phyloP scores from a whole-genome alignment of 2,888 invertebrate genomes.

The Rotaria socialis region DNA sequence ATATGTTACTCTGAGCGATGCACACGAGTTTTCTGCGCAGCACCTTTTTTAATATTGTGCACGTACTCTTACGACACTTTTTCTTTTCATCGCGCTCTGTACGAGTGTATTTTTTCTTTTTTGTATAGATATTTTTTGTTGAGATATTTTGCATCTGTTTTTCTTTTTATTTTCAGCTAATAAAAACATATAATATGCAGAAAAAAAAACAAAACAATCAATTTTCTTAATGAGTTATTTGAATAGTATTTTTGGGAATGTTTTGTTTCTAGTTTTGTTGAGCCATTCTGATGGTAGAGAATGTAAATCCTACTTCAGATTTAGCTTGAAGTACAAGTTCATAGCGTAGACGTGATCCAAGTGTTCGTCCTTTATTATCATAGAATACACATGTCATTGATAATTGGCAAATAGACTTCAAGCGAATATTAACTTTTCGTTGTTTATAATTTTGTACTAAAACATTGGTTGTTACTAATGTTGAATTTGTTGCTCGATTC shows the following conservation, averaged over 20 bases:
- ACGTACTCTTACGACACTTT: too few species aligned
- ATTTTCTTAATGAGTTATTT: background rate
- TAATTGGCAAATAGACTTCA: slow-evolving; percentile 23
- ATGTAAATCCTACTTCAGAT: slow-evolving; percentile 25
- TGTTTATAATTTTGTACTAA: slow-evolving; percentile 33
- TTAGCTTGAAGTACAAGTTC: background rate
- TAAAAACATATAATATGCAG: background rate
- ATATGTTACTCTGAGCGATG: too few species aligned
- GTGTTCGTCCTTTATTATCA: background rate
- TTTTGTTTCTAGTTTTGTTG: background rate
- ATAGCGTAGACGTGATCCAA: background rate
- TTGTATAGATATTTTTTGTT: background rate
- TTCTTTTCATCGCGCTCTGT: too few species aligned
- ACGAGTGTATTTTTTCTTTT: background rate
- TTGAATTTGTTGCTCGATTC: slow-evolving; percentile 9
- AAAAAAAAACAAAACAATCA: background rate
- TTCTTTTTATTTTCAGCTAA: background rate
- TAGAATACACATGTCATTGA: slow-evolving; percentile 17
- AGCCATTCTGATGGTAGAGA: background rate
- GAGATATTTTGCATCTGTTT: background rate
- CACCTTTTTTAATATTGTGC: too few species aligned
- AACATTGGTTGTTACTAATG: slow-evolving; percentile 2
- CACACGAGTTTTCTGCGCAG: too few species aligned
- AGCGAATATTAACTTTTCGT: slow-evolving; percentile 21
- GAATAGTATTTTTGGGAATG: background rate